phyloP scores from a whole-genome alignment of 2,797 vertebrate genomes.

The Syncerus caffer region DNA sequence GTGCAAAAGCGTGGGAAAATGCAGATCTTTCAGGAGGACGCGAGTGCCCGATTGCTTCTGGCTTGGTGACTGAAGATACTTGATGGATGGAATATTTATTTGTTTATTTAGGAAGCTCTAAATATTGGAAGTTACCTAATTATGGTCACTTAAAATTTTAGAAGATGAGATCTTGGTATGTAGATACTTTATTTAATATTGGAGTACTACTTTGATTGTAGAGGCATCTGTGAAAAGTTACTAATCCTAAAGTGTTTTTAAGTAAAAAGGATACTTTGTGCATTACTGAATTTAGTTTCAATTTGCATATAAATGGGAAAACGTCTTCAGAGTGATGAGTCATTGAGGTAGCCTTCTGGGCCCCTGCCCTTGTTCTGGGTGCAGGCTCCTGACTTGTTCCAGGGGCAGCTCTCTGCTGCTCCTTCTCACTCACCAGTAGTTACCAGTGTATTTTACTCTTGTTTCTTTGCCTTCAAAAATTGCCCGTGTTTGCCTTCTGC shows the following conservation, averaged over 20 bases:
- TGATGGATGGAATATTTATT: constrained; percentile 80
- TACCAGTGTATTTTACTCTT: neutral
- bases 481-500: neutral
- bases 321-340: neutral
- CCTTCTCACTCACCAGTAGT: neutral
- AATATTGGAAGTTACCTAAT: constrained; percentile 57
- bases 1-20: constrained; percentile 82
- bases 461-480: neutral
- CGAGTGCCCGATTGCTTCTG: constrained; percentile 79
- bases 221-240: constrained; percentile 72
- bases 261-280: constrained; percentile 64
- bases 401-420: neutral
- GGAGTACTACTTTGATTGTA: constrained; percentile 69
- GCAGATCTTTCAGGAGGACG: constrained; percentile 79
- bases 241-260: constrained; percentile 73
- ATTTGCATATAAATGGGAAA: constrained; percentile 54
- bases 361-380: neutral
- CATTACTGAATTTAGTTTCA: constrained; percentile 61
- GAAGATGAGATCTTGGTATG: constrained; percentile 72
- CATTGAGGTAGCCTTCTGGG: neutral
- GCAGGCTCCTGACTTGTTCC: neutral
- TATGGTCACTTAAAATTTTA: constrained; percentile 80
- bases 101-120: constrained; percentile 58
- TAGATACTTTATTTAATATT: constrained; percentile 74
- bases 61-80: constrained; percentile 79